These are phyloP conservation scores for Parotia lawesii DNA, from an alignment of 2,113 vertebrate genomes.

Conservation along the genomic window DNA sequence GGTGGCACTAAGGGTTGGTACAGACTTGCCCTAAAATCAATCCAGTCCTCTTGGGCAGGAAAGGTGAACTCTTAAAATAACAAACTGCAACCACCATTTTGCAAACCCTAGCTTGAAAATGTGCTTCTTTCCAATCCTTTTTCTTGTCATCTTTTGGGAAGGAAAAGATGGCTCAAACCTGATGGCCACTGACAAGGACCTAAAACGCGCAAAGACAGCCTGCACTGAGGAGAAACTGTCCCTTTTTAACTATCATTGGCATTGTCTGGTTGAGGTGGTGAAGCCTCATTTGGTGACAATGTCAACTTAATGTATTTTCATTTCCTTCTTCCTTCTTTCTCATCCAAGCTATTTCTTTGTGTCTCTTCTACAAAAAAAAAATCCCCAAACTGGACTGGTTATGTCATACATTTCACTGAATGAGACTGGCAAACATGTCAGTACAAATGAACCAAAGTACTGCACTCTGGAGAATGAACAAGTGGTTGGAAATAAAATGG, in stretches of 20 bases:
- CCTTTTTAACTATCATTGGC: neutral
- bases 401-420: neutral
- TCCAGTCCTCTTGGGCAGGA: neutral
- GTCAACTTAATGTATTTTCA: neutral
- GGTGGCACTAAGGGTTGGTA: neutral
- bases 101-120: neutral
- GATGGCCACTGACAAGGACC: neutral
- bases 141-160: neutral
- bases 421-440: neutral
- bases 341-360: neutral
- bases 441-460: neutral
- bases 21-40: neutral
- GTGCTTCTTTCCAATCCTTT: neutral
- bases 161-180: neutral
- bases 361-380: neutral
- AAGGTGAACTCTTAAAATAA: neutral
- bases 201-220: neutral
- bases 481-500: neutral
- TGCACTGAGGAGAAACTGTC: neutral
- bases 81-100: neutral
- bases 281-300: neutral
- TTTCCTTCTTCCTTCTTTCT: neutral
- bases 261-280: neutral
- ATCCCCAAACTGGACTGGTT: neutral
- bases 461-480: neutral